Percentiles rank a stretch among this genome's conserved stretches.
phyloP scores from a whole-genome alignment of 1,140 invertebrate genomes.

The Zaprionus africanus region DNA sequence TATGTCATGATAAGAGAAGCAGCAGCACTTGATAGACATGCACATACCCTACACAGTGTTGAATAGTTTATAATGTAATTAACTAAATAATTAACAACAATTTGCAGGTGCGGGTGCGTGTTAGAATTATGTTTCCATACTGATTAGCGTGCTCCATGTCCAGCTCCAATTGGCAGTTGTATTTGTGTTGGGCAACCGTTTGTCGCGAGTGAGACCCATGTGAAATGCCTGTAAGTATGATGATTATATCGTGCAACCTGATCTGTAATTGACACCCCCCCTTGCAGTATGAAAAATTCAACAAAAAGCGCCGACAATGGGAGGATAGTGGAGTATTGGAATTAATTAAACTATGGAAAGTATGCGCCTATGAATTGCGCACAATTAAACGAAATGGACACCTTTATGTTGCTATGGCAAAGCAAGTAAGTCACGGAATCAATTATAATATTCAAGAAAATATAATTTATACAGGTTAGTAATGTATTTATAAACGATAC shows the following conservation, averaged over 20 bases:
- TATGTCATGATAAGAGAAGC: slow-evolving; percentile 10
- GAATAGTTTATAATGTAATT: background rate
- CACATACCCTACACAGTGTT: background rate
- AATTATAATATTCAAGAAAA: slow-evolving; percentile 2
- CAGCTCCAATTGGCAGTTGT: slow-evolving; percentile 65
- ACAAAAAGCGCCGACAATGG: slow-evolving; percentile 84
- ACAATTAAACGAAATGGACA: slow-evolving; percentile 84
- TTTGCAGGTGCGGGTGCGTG: slow-evolving; percentile 54
- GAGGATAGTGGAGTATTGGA: slow-evolving; percentile 84
- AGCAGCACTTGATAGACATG: background rate
- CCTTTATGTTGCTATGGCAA: slow-evolving; percentile 84
- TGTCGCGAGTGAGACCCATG: slow-evolving; percentile 81
- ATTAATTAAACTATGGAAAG: slow-evolving; percentile 84
- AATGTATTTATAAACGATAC: background rate
- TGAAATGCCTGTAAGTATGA: slow-evolving; percentile 82
- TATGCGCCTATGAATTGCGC: slow-evolving; percentile 84
- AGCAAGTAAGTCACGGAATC: slow-evolving; percentile 61
- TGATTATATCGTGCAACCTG: background rate
- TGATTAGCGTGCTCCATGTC: slow-evolving; percentile 73
- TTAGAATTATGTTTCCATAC: slow-evolving; percentile 52
- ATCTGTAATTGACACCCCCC: background rate
- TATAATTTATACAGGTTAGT: background rate
- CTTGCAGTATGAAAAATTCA: slow-evolving; percentile 83
- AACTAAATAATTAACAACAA: background rate
- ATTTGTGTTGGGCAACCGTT: slow-evolving; percentile 76